These are phyloP conservation scores for Sylvia atricapilla DNA, from an alignment of 2,113 vertebrate genomes.

Conservation along the genomic window DNA sequence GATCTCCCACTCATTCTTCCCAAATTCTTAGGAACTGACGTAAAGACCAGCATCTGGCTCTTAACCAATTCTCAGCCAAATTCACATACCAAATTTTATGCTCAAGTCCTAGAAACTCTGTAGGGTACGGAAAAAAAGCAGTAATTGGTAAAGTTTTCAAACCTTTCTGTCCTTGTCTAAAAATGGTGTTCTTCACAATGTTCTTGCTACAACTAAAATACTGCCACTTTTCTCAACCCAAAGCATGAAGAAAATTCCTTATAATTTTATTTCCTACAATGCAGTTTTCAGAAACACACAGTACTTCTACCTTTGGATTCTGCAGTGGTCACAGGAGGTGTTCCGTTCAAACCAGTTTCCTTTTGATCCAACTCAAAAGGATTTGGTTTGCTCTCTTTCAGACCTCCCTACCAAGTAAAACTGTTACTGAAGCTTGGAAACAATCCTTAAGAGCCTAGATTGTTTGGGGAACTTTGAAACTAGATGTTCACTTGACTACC, in stretches of 20 bases:
- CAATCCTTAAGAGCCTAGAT: neutral
- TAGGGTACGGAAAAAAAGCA: neutral
- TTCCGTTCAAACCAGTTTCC: neutral
- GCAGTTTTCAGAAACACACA: neutral
- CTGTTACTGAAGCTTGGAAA: neutral
- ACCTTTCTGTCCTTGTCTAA: neutral
- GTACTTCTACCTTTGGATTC: neutral
- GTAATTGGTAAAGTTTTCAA: neutral
- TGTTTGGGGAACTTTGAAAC: neutral
- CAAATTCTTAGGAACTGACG: neutral
- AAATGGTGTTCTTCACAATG: neutral
- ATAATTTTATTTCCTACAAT: neutral
- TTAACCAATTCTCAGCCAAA: neutral
- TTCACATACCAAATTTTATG: neutral
- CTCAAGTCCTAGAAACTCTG: neutral
- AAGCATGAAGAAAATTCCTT: neutral
- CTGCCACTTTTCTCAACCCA: neutral
- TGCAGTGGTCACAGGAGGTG: neutral
- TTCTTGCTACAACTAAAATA: neutral
- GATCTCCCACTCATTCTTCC: neutral
- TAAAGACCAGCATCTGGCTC: neutral
- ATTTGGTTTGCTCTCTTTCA: neutral
- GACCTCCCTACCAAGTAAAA: neutral
- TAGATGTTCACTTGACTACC: neutral
- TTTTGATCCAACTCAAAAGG: neutral